Evolutionary conservation across 2,888 invertebrate genomes (phyloP).

Genomic region (Synanthedon vespiformis): DNA sequence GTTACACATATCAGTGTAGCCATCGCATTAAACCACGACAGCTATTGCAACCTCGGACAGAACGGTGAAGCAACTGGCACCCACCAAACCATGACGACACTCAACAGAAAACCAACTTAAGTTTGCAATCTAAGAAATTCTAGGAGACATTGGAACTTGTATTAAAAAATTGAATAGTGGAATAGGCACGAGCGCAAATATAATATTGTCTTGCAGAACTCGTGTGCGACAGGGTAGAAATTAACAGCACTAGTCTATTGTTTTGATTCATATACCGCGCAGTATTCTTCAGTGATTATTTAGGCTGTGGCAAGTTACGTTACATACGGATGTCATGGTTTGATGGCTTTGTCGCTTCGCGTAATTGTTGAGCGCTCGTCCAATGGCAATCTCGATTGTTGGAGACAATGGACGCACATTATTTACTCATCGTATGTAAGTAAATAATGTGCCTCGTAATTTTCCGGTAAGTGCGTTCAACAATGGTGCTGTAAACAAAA

Average conservation of each 20-base stretch:
- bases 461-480: constrained; percentile 54
- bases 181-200: constrained; percentile 1
- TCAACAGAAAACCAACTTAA: constrained; percentile 24
- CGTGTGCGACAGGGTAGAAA: constrained; percentile 16
- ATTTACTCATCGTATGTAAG: constrained; percentile 12
- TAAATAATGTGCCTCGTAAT: constrained; percentile 36
- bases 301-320: constrained; percentile 12
- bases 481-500: constrained; percentile 53
- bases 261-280: not conserved
- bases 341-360: constrained; percentile 42
- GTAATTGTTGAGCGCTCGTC: constrained; percentile 28
- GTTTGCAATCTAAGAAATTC: constrained; percentile 4
- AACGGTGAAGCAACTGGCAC: constrained; percentile 42
- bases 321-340: constrained; percentile 27
- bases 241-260: constrained; percentile 9
- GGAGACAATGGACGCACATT: constrained; percentile 15
- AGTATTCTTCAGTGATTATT: not conserved
- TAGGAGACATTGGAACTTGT: no score
- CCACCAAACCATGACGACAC: constrained; percentile 52
- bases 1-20: constrained; percentile 53
- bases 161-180: no score
- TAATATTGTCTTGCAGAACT: constrained; percentile 1
- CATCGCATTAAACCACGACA: constrained; percentile 48
- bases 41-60: constrained; percentile 50
- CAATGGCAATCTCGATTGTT: constrained; percentile 21